A percentile compares a stretch with the other conserved stretches of the same genome.
phyloP scores from a whole-genome alignment of 1,140 invertebrate species.

The Phocides pigmalion region DNA sequence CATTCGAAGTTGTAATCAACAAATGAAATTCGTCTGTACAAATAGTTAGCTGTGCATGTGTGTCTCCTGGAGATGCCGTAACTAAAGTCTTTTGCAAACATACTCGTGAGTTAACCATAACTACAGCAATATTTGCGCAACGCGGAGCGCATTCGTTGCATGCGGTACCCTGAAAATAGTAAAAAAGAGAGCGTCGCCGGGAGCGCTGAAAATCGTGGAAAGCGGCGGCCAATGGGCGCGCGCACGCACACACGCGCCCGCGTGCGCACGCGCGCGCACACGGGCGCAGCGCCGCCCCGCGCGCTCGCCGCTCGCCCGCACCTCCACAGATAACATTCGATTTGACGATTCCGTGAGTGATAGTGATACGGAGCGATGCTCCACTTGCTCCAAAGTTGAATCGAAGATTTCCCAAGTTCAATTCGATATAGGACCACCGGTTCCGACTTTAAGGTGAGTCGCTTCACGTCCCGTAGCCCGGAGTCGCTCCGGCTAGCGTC shows the following conservation, averaged over 20 bases:
- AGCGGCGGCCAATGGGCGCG: constrained; percentile 32
- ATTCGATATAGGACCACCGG: background rate
- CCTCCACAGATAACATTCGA: constrained; percentile 45
- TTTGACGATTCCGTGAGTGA: constrained; percentile 47
- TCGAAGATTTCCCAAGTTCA: constrained; percentile 19
- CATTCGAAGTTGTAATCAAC: too few relatives aligned
- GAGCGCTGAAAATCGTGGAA: constrained; percentile 25
- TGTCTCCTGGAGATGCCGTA: background rate
- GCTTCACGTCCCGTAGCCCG: background rate
- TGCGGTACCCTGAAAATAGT: constrained; percentile 34
- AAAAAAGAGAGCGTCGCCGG: constrained; percentile 21
- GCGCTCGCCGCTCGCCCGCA: constrained; percentile 18
- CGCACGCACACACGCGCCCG: constrained; percentile 28
- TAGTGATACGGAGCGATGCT: constrained; percentile 45
- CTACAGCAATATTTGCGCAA: constrained; percentile 1
- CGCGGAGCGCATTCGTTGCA: background rate
- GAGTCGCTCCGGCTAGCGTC: background rate
- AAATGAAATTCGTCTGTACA: too few relatives aligned
- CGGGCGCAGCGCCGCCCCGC: constrained; percentile 2
- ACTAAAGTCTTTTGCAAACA: background rate
- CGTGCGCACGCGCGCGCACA: constrained; percentile 21
- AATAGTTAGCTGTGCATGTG: too few relatives aligned
- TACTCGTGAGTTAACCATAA: background rate
- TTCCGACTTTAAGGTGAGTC: constrained; percentile 14
- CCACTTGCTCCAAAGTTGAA: constrained; percentile 26